These are phyloP conservation scores for Nemurella pictetii DNA, from an alignment of 2,888 invertebrate genomes.

Conservation along the genomic window DNA sequence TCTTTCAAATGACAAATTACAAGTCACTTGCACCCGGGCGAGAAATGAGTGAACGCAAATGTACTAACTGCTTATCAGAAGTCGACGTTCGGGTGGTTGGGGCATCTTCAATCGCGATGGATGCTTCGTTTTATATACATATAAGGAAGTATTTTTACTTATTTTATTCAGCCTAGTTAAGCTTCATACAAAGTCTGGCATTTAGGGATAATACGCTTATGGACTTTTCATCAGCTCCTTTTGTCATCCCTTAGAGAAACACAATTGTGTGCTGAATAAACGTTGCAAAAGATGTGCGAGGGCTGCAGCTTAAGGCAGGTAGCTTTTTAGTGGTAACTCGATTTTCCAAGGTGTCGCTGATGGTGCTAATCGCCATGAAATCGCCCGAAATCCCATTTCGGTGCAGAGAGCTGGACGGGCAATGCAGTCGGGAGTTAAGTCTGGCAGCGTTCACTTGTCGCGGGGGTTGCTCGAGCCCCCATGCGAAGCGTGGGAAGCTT, in stretches of 20 bases:
- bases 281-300: not conserved
- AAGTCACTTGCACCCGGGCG: not conserved
- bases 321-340: not conserved
- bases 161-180: not conserved
- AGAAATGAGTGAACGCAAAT: not conserved
- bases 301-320: not conserved
- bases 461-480: not conserved
- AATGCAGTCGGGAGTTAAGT: constrained; percentile 14
- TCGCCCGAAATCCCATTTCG: constrained; percentile 24
- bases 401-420: constrained; percentile 15
- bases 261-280: not conserved
- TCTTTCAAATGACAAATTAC: not conserved
- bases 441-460: constrained; percentile 24
- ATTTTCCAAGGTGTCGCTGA: not conserved
- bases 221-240: not conserved
- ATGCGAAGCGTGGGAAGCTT: not conserved
- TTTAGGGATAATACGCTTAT: not conserved
- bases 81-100: not conserved
- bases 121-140: not conserved
- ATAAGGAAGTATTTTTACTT: not conserved
- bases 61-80: not conserved
- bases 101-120: no score
- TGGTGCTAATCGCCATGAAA: constrained; percentile 15
- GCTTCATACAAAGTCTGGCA: not conserved
- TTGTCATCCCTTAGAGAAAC: not conserved